Base-by-base conservation (phyloP, 2,797 vertebrate species). In the Silurus aristotelis region DNA sequence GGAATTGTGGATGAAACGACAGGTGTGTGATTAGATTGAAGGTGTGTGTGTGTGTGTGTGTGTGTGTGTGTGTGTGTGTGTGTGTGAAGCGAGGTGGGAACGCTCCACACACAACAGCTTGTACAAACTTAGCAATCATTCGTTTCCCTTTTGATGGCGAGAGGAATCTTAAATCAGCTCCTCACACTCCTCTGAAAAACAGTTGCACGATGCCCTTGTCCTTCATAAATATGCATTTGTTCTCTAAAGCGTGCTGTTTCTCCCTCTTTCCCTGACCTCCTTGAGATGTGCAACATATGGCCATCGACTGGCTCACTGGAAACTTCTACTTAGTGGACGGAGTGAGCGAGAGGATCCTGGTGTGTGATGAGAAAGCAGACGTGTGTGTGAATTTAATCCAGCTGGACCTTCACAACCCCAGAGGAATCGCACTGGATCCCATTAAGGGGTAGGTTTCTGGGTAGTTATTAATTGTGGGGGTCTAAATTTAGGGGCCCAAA, bases 271-370 rank as follows among this genome's bases (percentile, higher is more conserved):
- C n/a, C 64, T 56, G 85, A 77, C 92, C 91, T 78, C 91, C 38
- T 63, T 17, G 58, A 97, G 96, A 96, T 91, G 94, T 96, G 17
- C 95, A 96, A 25, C 95, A 96, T 87, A 94, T 97, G 93, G 95
- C 95, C 0, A 88, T 96, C 0, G 96, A 97, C 90, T 97, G 96
- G 96, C 92, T 97, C 13, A 96, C 96, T 0, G 94, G 95, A 22
- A 97, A 96, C 90, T 90, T 96, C 84, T 97, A 97, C 90, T 97
- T 97, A 76, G 93, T 95, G 92, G 96, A 97, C 86, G 91, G 93
- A 1, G 75, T 95, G 88, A 95, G 92, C 31, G 95, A 95, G 89
- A 91, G 95, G 64, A 96, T 97, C 90, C 96, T 95, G 2, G 95
- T 92, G 0, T 97, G 96, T 90, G 93, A 91, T 85, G 94, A 88